These are phyloP conservation scores for Tragopan temminckii DNA, from an alignment of 2,797 vertebrate species.

Conservation along the genomic window DNA sequence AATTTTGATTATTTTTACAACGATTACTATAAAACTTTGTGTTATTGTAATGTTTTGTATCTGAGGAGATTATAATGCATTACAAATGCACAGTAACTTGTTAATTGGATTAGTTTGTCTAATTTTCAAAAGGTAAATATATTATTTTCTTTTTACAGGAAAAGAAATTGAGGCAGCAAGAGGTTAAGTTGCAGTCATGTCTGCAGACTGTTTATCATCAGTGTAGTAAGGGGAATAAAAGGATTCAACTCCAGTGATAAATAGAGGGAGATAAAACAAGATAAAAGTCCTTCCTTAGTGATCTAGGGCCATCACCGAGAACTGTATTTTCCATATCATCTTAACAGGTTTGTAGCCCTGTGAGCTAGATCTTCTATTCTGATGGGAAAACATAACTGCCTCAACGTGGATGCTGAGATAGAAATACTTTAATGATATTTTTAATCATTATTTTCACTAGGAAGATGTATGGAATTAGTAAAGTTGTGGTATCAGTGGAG, in stretches of 20 bases:
- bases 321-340: background rate
- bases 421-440: background rate
- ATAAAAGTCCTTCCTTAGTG: background rate
- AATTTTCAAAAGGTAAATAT: background rate
- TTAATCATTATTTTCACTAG: background rate
- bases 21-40: slow-evolving; percentile 32
- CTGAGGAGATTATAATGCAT: background rate
- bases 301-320: background rate
- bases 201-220: background rate
- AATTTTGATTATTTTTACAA: slow-evolving; percentile 59
- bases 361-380: background rate
- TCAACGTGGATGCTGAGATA: background rate
- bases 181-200: background rate
- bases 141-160: background rate
- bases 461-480: background rate
- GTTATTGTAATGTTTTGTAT: slow-evolving; percentile 14
- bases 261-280: background rate
- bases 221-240: background rate
- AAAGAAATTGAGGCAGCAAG: background rate
- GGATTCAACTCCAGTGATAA: background rate
- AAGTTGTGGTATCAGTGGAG: background rate
- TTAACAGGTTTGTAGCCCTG: background rate
- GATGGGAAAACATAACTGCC: background rate
- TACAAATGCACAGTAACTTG: background rate
- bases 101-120: slow-evolving; percentile 25